These are phyloP conservation scores for Halcyon leucocephala DNA, from an alignment of 2,797 vertebrate species.

Conservation along the genomic window DNA sequence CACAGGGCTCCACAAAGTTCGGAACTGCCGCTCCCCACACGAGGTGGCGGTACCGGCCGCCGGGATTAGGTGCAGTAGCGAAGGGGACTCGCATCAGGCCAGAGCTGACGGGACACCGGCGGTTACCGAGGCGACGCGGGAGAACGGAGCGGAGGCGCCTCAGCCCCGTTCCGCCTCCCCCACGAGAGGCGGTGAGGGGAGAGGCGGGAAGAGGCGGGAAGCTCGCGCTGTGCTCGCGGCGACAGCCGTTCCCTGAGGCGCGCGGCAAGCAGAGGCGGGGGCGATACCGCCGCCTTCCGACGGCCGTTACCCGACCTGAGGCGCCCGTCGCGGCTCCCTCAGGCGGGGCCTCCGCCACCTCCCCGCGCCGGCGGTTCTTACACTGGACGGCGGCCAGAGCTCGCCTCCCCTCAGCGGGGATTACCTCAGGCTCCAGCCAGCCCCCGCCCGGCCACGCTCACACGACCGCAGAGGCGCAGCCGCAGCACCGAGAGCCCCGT, in stretches of 20 bases:
- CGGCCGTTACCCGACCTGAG: background rate
- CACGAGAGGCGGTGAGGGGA: fast-evolving
- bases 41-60: background rate
- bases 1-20: fast-evolving
- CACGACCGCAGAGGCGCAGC: background rate
- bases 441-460: background rate
- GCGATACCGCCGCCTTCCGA: background rate
- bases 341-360: background rate
- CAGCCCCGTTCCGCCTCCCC: fast-evolving
- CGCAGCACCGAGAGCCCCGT: background rate
- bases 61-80: too few relatives aligned
- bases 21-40: background rate
- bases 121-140: fast-evolving
- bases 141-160: background rate
- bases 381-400: background rate
- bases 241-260: too few relatives aligned
- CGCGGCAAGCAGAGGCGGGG: background rate
- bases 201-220: background rate
- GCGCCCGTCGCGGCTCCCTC: background rate
- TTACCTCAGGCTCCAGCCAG: background rate
- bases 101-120: background rate
- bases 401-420: background rate
- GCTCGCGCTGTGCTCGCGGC: fast-evolving
- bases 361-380: too few relatives aligned
- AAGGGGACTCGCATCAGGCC: background rate